These are phyloP conservation scores for Etheostoma spectabile DNA, from an alignment of 2,113 vertebrate genomes.

Conservation along the genomic window DNA sequence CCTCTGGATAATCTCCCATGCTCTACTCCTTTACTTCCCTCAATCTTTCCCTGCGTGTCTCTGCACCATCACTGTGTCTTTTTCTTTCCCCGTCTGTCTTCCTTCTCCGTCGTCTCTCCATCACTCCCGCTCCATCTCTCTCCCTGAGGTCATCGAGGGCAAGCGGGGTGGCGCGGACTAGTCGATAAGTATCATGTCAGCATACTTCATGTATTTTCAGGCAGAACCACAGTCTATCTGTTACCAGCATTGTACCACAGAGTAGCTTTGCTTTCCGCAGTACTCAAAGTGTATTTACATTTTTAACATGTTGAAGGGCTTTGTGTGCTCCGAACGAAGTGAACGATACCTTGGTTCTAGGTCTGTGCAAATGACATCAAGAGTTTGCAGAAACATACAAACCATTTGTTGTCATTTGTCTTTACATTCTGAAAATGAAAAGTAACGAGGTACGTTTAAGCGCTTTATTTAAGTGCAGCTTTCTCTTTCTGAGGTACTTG, in stretches of 20 bases:
- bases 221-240: constrained; percentile 19
- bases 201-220: constrained; percentile 50
- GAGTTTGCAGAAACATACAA: background rate
- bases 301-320: constrained; percentile 55
- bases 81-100: constrained; percentile 3
- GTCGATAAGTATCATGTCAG: constrained; percentile 61
- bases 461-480: background rate
- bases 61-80: constrained; percentile 17
- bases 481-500: background rate
- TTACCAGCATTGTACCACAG: constrained; percentile 4
- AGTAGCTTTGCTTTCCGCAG: constrained; percentile 27
- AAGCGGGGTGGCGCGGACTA: constrained; percentile 35
- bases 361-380: background rate
- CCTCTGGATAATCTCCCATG: constrained; percentile 14
- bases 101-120: constrained; percentile 18
- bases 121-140: constrained; percentile 34
- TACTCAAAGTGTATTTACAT: constrained; percentile 42
- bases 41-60: constrained; percentile 27
- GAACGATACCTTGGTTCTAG: background rate
- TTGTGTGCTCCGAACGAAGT: constrained; percentile 26
- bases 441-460: background rate
- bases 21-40: constrained; percentile 23
- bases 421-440: constrained; percentile 1
- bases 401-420: constrained; percentile 7
- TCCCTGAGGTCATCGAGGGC: constrained; percentile 69